Base-by-base conservation (phyloP, 2,113 vertebrate species). In the Typhlomys cinereus region DNA sequence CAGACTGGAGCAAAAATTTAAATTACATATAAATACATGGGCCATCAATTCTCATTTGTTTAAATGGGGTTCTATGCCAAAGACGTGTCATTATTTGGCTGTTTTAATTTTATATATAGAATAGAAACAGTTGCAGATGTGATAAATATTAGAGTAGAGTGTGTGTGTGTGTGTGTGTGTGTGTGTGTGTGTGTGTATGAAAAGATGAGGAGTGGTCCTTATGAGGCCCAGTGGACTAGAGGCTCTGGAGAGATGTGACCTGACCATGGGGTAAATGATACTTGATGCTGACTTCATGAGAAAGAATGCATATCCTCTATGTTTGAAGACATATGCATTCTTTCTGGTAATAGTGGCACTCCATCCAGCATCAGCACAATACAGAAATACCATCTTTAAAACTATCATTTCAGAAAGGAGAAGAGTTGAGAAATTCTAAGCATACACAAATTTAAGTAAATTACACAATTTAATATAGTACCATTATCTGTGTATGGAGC, bases 101-200 rank as follows among this genome's bases (percentile, higher is more conserved):
- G 31, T 67, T 92, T 93, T 89, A 90, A 59, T 54, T 92, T 82
- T 67, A 85, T 3, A 25, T 59, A 52, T 44, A 9, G 4, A 86
- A 79, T 73, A n/a, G 5, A 90, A 85, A 85, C 85, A 23, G 54
- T 70, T 88, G 31, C 5, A 69, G 12, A 69, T 57, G 59, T 27
- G 31, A 41, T 46, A 82, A 78, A 39, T 54, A 7, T 14, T 64
- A 66, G 64, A 57, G n/a, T 46, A 39, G 34, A 75, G 50, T 82
- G n/a, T n/a, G n/a, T n/a, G n/a, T n/a, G n/a, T n/a, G n/a, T n/a
- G n/a, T n/a, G n/a, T n/a, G n/a, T n/a, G n/a, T n/a, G n/a, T n/a
- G n/a, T n/a, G n/a, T n/a, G n/a, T n/a, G n/a, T n/a, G n/a, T n/a
- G n/a, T n/a, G n/a, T n/a, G n/a, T n/a, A n/a, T n/a, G 15, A 46